Evolutionary conservation across 2,888 invertebrate species (phyloP), one percentile per base, ranked within the genome.

Genomic region (Galerucella calmariensis): DNA sequence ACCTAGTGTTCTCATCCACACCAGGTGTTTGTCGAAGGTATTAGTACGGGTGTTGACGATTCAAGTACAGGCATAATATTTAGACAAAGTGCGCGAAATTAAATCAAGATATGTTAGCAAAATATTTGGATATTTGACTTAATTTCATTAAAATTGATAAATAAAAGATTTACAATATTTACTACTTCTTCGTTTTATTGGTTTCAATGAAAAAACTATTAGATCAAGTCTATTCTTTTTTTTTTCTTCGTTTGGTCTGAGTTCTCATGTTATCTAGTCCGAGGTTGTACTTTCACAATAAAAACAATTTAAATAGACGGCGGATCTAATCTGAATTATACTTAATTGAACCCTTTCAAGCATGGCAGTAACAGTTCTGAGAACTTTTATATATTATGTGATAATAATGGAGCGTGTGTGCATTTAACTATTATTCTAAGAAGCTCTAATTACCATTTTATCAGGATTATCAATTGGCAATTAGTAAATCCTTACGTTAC

Each of bases 1-100:
- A 75, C 73, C 77, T 75, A 73, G 70, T 77, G 75, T 77, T 76
- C 69, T 46, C 61, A 61, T 61, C 61, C 65, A 67, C 48, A 66
- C 73, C 75, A 75, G 75, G 75, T 75, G 75, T 67, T 71, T 73
- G 62, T 70, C 73, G 74, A 71, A 58, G 9, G 2, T 59, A 62
- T 61, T 46, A 48, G 48, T 51, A 56, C 67, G 58, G 24, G 44
- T 68, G 41, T 6, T 48, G 35, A 20, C 61, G 59, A 48, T 9
- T 27, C 41, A 16, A 58, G 69, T 14, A 58, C 11, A 24, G 12
- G 20, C 46, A 24, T 11, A 61, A 61, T 35, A 61, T 35, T 63
- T 44, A 63, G 12, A 41, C 20, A 27, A n/a, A 11, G 2, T 16
- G 16, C 35, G 62, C 27, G 20, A 41, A n/a, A 62, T 24, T 62